These are phyloP conservation scores for Perca flavescens DNA, from an alignment of 2,113 vertebrate genomes.

Conservation along the genomic window DNA sequence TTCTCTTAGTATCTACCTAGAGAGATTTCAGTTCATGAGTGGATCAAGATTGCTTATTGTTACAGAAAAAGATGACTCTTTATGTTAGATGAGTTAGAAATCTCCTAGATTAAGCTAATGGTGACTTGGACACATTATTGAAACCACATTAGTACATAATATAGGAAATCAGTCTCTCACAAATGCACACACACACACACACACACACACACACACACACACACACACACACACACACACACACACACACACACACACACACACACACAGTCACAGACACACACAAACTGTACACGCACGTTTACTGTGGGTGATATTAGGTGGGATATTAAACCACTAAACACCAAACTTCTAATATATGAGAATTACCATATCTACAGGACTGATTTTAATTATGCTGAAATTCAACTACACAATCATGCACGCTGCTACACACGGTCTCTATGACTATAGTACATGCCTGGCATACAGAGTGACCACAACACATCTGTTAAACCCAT, in stretches of 20 bases:
- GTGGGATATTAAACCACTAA: constrained; percentile 38
- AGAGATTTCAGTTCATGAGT: constrained; percentile 20
- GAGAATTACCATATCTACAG: constrained; percentile 31
- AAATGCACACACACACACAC: constrained; percentile 11
- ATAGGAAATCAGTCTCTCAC: constrained; percentile 8
- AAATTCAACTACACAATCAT: constrained; percentile 54
- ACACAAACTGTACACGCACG: constrained; percentile 13
- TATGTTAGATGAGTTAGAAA: constrained; percentile 61
- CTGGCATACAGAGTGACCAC: constrained; percentile 47
- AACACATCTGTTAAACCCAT: constrained; percentile 58
- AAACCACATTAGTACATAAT: constrained; percentile 43
- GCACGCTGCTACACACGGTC: constrained; percentile 43
- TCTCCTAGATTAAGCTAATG: constrained; percentile 20
- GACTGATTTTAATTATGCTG: constrained; percentile 24
- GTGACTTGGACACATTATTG: constrained; percentile 10
- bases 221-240: not conserved
- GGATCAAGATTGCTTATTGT: constrained; percentile 39
- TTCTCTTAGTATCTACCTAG: constrained; percentile 17
- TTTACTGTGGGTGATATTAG: constrained; percentile 41
- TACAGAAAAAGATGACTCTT: constrained; percentile 21
- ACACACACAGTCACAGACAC: constrained; percentile 25
- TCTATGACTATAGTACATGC: constrained; percentile 60
- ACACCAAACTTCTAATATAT: constrained; percentile 40
- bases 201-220: constrained; percentile 3
- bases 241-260: constrained; percentile 30